Evolutionary conservation across 2,113 vertebrate species (phyloP), one percentile per base, ranked within the genome.

Genomic region (Ptyas mucosa): DNA sequence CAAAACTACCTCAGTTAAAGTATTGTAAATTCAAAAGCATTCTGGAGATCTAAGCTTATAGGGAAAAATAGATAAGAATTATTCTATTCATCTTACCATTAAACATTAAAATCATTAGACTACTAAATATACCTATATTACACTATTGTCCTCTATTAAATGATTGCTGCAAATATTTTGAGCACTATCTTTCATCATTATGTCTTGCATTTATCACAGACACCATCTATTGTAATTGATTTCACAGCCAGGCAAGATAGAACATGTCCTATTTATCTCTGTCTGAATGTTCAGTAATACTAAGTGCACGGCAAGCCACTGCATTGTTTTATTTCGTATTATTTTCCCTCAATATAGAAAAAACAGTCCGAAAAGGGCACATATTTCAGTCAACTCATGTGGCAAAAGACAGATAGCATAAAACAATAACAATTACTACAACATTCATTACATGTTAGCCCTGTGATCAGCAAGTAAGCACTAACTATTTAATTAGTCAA

Each of bases 401-500:
- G 95, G 95, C 96, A 97, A 93, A 93, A 97, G 94, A 96, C 39
- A 92, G 75, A 95, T 69, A 96, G 95, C 49, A 92, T 20, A 54
- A 90, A 95, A 97, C 95, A 97, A 96, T 95, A 75, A 92, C 75
- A 93, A 95, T 90, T 96, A n/a, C 94, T 91, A 97, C 96, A 95
- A 96, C 98, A 98, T 96, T 98, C 97, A 96, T 91, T 95, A 95
- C 94, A 20, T 92, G 91, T 96, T 95, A 94, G 96, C 96, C 96
- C 97, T 97, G 96, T 97, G 98, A 98, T 98, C 97, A 98, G 97
- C 98, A 97, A 98, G 98, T 96, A 98, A 98, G 98, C 97, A 96
- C 97, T 98, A 99, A 98, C 98, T 98, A 98, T 98, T 98, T 99
- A 98, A 99, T 99, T 99, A 99, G 98, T 98, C 98, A 98, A 97